Base-by-base conservation (phyloP, 2,113 vertebrate species). In the Istiophorus platypterus region DNA sequence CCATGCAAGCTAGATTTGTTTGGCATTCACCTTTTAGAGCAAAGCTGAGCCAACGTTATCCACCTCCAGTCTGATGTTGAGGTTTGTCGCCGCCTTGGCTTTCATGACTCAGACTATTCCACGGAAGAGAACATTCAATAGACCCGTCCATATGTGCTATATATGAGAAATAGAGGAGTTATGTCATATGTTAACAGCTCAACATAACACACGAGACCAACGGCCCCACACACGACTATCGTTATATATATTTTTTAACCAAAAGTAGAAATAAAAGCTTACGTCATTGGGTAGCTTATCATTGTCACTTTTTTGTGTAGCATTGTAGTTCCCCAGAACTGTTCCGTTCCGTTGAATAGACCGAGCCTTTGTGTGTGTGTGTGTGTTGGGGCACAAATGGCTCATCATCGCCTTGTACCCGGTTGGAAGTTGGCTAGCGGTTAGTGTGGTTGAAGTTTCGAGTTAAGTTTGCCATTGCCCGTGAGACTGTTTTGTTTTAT, bases 361-460 rank as follows among this genome's bases (percentile, higher is more conserved):
- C 93, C 67, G 82, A 92, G 88, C 90, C 93, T 92, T 92, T 92
- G 91, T 93, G 91, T 85, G 84, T 86, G 82, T 67, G n/a, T n/a
- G n/a, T n/a, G n/a, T n/a, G n/a, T n/a, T n/a, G 78, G 72, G 70
- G 57, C 72, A 61, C 76, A 69, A 63, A 85, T 73, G 70, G 70
- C 63, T 57, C 45, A 49, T 57, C 70, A 10, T 37, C 64, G 70
- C 74, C 64, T 42, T 31, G 66, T 22, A 66, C 59, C 73, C 52
- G 10, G 34, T 68, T 56, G 59, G 26, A 66, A 78, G 64, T 70
- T 72, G 57, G 45, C 67, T 49, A 54, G 47, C 24, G 10, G 20
- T 10, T 27, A 34, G 18, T 39, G 26, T 75, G 9, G 26, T 66
- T 56, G 39, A 51, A 27, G 20, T 47, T 52, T 11, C 18, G 6